phyloP scores from a whole-genome alignment of 2,888 invertebrate genomes.

The Chironomus riparius region DNA sequence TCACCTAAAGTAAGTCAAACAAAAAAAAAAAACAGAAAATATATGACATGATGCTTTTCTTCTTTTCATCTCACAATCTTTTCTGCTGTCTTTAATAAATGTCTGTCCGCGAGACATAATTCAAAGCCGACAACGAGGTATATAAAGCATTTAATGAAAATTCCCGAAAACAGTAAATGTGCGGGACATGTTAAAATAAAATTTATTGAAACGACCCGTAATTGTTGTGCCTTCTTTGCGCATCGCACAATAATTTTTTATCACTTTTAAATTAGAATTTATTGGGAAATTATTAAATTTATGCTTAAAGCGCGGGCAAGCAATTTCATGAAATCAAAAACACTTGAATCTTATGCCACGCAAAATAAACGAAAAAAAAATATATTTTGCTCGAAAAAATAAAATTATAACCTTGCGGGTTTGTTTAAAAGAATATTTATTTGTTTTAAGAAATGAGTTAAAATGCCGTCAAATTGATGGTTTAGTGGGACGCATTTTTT shows the following conservation, averaged over 20 bases:
- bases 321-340: background rate
- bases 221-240: background rate
- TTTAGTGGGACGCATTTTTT: too few species aligned
- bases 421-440: too few species aligned
- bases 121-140: background rate
- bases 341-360: background rate
- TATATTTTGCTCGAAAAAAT: too few species aligned
- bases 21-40: too few species aligned
- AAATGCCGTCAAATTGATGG: too few species aligned
- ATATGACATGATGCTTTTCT: background rate
- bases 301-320: background rate
- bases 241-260: background rate
- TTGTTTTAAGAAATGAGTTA: too few species aligned
- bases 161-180: background rate
- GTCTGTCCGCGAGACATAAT: background rate
- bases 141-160: background rate
- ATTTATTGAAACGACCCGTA: background rate
- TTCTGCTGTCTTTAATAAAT: background rate
- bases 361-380: background rate
- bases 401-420: too few species aligned
- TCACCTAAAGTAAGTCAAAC: too few species aligned
- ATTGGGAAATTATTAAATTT: constrained; percentile 6
- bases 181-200: background rate
- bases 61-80: background rate
- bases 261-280: background rate